Conservation (phyloP, 2,888 invertebrate species). For the Cotesia congregata region DNA sequence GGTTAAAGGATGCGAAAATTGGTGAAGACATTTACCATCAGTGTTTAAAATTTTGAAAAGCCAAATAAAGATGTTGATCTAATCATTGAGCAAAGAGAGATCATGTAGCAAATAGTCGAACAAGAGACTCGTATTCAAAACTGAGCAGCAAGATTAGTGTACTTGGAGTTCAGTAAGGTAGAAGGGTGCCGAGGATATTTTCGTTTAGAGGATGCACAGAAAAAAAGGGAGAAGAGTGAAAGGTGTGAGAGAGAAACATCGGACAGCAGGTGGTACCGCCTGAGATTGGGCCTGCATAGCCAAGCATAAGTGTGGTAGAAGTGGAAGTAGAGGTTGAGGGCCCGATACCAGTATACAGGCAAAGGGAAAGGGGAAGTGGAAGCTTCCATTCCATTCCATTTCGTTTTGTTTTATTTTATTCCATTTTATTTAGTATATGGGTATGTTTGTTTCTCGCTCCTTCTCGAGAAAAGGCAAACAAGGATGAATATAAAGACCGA, state of each 20-base stretch:
- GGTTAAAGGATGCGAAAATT: too few relatives aligned
- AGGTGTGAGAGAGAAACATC: conserved; percentile 4
- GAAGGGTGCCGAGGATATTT: not conserved
- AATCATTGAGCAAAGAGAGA: not conserved
- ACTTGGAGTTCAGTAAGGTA: not conserved
- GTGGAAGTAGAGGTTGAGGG: conserved; percentile 5
- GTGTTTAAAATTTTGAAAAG: not conserved
- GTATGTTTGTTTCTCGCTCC: conserved; percentile 14
- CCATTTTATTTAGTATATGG: not conserved
- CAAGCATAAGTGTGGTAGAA: not conserved
- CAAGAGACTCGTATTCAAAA: not conserved
- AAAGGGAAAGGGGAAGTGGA: conserved; percentile 34
- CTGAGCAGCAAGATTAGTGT: conserved; percentile 9
- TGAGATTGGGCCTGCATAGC: conserved; percentile 46
- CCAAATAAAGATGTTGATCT: not conserved
- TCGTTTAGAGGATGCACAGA: conserved; percentile 2
- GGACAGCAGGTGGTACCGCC: conserved; percentile 48
- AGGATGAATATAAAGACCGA: conserved; percentile 54
- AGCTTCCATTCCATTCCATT: conserved; percentile 11
- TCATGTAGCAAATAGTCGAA: not conserved
- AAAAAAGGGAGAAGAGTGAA: not conserved
- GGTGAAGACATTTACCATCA: too few relatives aligned
- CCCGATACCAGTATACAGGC: not conserved
- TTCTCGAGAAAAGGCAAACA: conserved; percentile 55
- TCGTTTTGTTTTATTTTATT: not conserved